These are phyloP conservation scores for Clinocottus analis DNA, from an alignment of 2,113 vertebrate genomes.

Conservation along the genomic window DNA sequence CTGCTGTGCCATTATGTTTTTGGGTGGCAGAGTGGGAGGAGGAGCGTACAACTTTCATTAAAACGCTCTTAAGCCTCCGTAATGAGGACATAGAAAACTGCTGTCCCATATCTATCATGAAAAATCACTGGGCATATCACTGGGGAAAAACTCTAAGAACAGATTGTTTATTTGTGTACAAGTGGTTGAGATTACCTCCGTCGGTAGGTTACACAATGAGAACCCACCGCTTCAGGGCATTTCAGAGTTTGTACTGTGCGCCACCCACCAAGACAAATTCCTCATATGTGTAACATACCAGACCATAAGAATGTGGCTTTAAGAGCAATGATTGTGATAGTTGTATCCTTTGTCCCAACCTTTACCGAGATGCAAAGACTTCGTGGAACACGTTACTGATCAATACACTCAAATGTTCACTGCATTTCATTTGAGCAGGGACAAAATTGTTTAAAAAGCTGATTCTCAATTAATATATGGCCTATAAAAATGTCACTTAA, in stretches of 20 bases:
- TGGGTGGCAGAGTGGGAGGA: background rate
- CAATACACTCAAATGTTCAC: background rate
- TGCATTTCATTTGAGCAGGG: too few species aligned
- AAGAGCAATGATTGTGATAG: background rate
- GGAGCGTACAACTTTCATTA: slow-evolving; percentile 30
- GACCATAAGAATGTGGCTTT: slow-evolving; percentile 10
- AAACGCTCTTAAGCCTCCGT: slow-evolving; percentile 68
- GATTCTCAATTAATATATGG: too few species aligned
- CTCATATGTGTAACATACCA: too few species aligned
- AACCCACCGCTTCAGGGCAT: slow-evolving; percentile 8
- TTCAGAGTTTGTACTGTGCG: background rate
- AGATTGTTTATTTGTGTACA: slow-evolving; percentile 6
- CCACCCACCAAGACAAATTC: too few species aligned
- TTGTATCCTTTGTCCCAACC: too few species aligned
- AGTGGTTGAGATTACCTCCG: background rate
- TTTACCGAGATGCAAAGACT: background rate
- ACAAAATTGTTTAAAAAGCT: too few species aligned
- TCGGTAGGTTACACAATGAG: background rate
- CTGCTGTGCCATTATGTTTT: slow-evolving; percentile 61
- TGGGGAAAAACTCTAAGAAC: background rate
- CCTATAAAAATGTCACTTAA: too few species aligned
- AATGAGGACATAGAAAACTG: slow-evolving; percentile 56
- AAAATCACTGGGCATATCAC: slow-evolving; percentile 29
- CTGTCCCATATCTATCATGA: slow-evolving; percentile 51
- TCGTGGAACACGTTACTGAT: background rate